These are phyloP conservation scores for Iselma pallidipennis DNA, from an alignment of 2,888 invertebrate species.

Conservation along the genomic window DNA sequence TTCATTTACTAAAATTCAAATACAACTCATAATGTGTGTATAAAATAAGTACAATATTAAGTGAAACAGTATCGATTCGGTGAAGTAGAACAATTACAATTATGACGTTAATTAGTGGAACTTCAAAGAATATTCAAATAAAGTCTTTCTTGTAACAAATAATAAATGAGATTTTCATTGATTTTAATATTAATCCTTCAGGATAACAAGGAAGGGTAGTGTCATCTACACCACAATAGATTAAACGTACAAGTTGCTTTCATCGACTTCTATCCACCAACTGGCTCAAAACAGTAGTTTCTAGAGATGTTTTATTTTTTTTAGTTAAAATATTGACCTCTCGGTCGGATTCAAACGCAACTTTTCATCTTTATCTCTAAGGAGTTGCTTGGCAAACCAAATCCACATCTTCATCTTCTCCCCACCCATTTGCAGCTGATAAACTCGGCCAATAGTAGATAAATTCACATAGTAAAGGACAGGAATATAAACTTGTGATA, in stretches of 20 bases:
- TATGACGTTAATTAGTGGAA: neutral
- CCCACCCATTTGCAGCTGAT: too few species aligned
- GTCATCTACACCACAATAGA: slow-evolving; percentile 3
- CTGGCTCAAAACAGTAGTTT: neutral
- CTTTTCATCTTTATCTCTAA: too few species aligned
- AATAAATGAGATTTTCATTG: neutral
- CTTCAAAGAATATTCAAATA: neutral
- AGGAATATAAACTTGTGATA: too few species aligned
- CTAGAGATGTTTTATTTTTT: neutral
- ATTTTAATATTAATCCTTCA: neutral
- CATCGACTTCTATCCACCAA: neutral
- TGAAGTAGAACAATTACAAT: too few species aligned
- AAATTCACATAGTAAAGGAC: too few species aligned
- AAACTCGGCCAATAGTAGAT: too few species aligned
- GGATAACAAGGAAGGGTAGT: neutral
- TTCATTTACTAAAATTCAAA: too few species aligned
- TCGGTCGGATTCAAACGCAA: too few species aligned
- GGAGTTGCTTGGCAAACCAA: neutral
- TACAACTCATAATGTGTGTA: too few species aligned
- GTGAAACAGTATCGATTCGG: too few species aligned
- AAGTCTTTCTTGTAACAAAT: neutral
- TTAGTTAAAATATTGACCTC: neutral
- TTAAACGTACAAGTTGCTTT: neutral
- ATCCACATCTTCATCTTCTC: too few species aligned
- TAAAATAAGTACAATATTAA: too few species aligned